These are phyloP conservation scores for Heterotilapia buettikoferi DNA, from an alignment of 2,113 vertebrate species.

Conservation along the genomic window DNA sequence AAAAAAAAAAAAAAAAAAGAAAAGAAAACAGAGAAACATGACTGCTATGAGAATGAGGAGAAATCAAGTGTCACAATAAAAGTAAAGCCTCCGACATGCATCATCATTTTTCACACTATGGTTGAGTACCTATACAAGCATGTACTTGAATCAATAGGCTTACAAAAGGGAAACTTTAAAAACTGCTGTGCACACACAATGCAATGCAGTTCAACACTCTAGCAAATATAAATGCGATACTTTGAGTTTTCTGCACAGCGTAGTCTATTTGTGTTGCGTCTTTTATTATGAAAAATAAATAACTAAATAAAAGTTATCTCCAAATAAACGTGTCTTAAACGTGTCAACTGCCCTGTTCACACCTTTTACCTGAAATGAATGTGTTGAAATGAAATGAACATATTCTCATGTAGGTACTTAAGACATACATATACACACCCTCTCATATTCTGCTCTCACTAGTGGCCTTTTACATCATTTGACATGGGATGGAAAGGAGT, in stretches of 20 bases:
- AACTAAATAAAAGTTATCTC: background rate
- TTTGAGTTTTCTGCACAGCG: background rate
- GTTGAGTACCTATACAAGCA: conserved; percentile 19
- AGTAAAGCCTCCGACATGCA: background rate
- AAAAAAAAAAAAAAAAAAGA: background rate
- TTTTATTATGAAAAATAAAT: background rate
- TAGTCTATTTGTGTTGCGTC: background rate
- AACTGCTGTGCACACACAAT: conserved; percentile 15
- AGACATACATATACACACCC: background rate
- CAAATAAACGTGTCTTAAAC: background rate
- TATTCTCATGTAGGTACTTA: background rate
- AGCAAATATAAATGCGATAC: background rate
- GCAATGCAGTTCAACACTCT: background rate
- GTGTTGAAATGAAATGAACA: background rate
- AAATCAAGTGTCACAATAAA: conserved; percentile 40
- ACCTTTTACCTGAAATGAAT: background rate
- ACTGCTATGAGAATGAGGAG: conserved; percentile 20
- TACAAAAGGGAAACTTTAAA: background rate
- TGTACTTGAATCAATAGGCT: conserved; percentile 13
- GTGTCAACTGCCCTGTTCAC: background rate
- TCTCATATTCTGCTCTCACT: background rate
- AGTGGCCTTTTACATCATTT: background rate
- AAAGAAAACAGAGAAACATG: conserved; percentile 7
- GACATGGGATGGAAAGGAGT: background rate
- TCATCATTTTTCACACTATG: background rate